Conservation (phyloP, 2,113 vertebrate species). For the Scolopax mira region DNA sequence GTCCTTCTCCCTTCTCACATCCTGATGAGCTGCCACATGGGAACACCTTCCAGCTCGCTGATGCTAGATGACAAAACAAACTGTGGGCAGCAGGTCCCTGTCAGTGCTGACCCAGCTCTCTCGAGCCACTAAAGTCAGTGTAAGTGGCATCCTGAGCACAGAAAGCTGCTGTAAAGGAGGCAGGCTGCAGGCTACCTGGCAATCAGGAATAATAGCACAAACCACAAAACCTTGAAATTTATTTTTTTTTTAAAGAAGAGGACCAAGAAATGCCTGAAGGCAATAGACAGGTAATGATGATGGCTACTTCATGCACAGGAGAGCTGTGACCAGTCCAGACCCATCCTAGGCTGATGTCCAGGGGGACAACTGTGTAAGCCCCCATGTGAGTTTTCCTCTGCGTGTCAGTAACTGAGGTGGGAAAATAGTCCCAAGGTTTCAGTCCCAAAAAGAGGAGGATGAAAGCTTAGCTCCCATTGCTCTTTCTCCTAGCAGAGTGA, state of each 20-base stretch:
- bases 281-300: not conserved
- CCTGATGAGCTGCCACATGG: not conserved
- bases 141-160: not conserved
- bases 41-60: not conserved
- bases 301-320: not conserved
- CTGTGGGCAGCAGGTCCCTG: accelerated
- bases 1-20: not conserved
- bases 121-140: accelerated
- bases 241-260: too few species aligned
- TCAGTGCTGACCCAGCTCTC: not conserved
- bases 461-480: not conserved
- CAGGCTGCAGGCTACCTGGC: not conserved
- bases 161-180: not conserved
- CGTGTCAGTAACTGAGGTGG: not conserved
- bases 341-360: not conserved
- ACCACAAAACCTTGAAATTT: not conserved
- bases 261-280: not conserved
- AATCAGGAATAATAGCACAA: not conserved
- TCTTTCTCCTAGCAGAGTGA: slow-evolving; percentile 49
- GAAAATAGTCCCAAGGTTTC: not conserved
- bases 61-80: not conserved
- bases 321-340: not conserved
- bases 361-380: not conserved
- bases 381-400: not conserved
- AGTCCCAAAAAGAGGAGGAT: not conserved